A percentile compares a stretch with the other conserved stretches of the same genome.
These are phyloP conservation scores for Propithecus perrieri DNA, from an alignment of 2,797 vertebrate species.

Conservation along the genomic window DNA sequence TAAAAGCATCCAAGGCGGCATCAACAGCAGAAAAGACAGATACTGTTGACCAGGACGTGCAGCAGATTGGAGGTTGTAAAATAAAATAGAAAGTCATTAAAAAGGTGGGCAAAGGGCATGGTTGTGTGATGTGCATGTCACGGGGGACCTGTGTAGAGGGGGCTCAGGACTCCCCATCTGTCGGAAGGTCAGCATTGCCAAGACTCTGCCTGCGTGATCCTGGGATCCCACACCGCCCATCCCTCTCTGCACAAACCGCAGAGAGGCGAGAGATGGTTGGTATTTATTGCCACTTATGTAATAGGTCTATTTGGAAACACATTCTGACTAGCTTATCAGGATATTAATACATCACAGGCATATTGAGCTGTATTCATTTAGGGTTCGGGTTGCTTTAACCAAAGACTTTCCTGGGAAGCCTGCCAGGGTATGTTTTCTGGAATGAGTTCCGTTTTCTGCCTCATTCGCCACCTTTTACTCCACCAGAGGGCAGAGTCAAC, in stretches of 20 bases:
- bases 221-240: background rate
- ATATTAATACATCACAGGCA: constrained; percentile 77
- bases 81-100: constrained; percentile 76
- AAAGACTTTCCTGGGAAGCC: constrained; percentile 77
- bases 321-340: constrained; percentile 72
- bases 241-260: background rate
- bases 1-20: constrained; percentile 69
- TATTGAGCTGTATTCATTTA: constrained; percentile 80
- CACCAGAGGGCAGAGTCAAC: constrained; percentile 79
- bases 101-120: constrained; percentile 55
- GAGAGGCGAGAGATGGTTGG: background rate
- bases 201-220: background rate
- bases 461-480: constrained; percentile 51
- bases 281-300: constrained; percentile 63
- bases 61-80: constrained; percentile 74
- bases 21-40: constrained; percentile 61
- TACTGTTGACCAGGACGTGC: constrained; percentile 65
- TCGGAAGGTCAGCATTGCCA: constrained; percentile 12
- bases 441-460: constrained; percentile 46
- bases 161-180: background rate
- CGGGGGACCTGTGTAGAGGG: background rate
- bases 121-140: background rate
- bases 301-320: constrained; percentile 72
- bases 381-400: constrained; percentile 75
- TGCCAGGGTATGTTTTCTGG: constrained; percentile 65